These are phyloP conservation scores for Platysternon megacephalum DNA, from an alignment of 2,113 vertebrate genomes.

Conservation along the genomic window DNA sequence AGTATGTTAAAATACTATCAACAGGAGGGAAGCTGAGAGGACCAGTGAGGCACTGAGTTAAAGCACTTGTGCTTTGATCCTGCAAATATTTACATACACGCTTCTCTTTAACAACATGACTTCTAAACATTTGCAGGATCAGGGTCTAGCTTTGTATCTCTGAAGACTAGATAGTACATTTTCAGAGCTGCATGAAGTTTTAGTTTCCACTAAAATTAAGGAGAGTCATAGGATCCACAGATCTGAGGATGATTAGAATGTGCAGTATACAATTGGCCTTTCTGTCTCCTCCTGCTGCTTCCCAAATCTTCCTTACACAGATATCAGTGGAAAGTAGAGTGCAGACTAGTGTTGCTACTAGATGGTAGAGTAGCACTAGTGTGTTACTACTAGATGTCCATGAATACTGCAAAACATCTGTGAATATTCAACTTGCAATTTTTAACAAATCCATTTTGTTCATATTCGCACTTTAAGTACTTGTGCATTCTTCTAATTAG, in stretches of 20 bases:
- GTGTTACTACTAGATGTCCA: neutral
- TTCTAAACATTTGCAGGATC: neutral
- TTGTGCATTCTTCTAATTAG: neutral
- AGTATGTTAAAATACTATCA: neutral
- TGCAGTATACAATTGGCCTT: neutral
- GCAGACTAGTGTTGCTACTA: neutral
- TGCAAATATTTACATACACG: neutral
- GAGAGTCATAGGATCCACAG: neutral
- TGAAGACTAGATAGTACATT: neutral
- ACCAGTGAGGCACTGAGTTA: neutral
- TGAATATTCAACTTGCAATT: neutral
- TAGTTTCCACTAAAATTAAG: neutral
- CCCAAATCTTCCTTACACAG: neutral
- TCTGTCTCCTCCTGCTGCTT: neutral
- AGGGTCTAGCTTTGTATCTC: neutral
- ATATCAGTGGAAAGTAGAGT: neutral
- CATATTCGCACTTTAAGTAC: neutral
- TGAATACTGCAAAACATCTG: neutral
- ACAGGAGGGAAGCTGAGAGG: neutral
- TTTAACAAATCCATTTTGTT: neutral
- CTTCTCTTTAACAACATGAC: neutral
- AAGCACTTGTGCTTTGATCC: neutral
- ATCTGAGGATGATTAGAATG: neutral
- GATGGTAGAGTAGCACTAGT: neutral
- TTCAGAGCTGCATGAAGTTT: neutral